Percentiles rank a stretch among this genome's conserved stretches.
These are phyloP conservation scores for Rana temporaria DNA, from an alignment of 2,113 vertebrate genomes.

Conservation along the genomic window DNA sequence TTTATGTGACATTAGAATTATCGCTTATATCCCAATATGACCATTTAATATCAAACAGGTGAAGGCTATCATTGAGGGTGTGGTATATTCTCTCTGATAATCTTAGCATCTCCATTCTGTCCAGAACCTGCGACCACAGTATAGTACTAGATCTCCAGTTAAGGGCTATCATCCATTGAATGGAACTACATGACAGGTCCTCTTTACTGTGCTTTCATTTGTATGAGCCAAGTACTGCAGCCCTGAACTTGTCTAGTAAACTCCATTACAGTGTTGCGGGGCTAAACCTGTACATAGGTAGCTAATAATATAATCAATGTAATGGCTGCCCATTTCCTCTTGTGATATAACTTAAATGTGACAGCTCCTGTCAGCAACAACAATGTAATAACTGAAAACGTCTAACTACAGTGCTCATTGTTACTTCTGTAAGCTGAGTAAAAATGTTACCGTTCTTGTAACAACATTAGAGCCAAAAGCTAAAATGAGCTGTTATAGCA, in stretches of 20 bases:
- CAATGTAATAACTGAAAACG: conserved; percentile 8
- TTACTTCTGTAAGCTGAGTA: conserved; percentile 3
- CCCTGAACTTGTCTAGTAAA: background rate
- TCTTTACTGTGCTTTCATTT: background rate
- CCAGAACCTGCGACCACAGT: too few species aligned
- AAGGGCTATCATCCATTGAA: too few species aligned
- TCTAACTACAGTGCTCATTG: background rate
- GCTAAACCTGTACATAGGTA: background rate
- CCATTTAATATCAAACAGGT: too few species aligned
- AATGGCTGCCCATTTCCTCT: conserved; percentile 32
- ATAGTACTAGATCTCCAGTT: too few species aligned
- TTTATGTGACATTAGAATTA: too few species aligned
- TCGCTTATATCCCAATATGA: too few species aligned
- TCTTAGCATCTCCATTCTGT: too few species aligned
- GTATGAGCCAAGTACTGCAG: background rate
- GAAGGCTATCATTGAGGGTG: too few species aligned
- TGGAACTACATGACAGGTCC: too few species aligned
- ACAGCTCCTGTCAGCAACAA: conserved; percentile 28
- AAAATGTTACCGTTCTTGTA: background rate
- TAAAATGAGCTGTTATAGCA: too few species aligned
- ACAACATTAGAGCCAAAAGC: too few species aligned
- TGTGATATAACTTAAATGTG: conserved; percentile 12
- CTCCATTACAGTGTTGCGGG: conserved; percentile 3
- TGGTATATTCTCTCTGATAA: too few species aligned
- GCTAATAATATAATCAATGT: conserved; percentile 48